Evolutionary conservation across 2,888 invertebrate species (phyloP), one percentile per base, ranked within the genome.

Genomic region (Mimas tiliae): DNA sequence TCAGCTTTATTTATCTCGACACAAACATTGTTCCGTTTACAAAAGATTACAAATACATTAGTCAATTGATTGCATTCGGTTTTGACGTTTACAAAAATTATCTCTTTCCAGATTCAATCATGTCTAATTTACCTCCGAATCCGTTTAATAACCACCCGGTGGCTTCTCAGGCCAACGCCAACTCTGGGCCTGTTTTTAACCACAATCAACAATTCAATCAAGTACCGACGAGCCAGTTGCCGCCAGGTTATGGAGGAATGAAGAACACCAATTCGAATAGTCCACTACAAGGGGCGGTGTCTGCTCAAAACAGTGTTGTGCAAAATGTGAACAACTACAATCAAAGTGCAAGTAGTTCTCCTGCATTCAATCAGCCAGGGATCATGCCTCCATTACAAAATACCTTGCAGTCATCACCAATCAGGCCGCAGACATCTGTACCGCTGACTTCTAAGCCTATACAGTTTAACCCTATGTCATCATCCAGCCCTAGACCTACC

Each of bases 81-180:
- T 48, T 65, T 21, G 55, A 65, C 14, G 53, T 65, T 19, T 58
- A 19, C 11, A 47, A 45, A 34, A 63, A 14, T 77, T 82, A 77
- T 72, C 71, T 79, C 65, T 76, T 92, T 92, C 76, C 92, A 93
- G 92, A 89, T 90, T 88, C 84, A 89, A 84, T 84, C 83, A 93
- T 93, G 93, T 90, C 92, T 76, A 90, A 93, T 81, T 84, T 88
- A 86, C 88, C 88, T 82, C 88, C 87, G 80, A 92, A 87, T 79
- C 88, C 89, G 67, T 91, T 78, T 78, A 90, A 83, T 76, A 88
- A 83, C 75, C 76, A 76, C 69, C 82, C 86, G 69, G 89, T 86
- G 70, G 78, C 79, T 65, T 81, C 84, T 58, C 85, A 79, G 70
- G 74, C 80, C 73, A 88, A 87, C 70, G 81, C 86, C 19, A 87